These are phyloP conservation scores for Drosophila affinis DNA, from an alignment of 2,888 invertebrate species.

Conservation along the genomic window DNA sequence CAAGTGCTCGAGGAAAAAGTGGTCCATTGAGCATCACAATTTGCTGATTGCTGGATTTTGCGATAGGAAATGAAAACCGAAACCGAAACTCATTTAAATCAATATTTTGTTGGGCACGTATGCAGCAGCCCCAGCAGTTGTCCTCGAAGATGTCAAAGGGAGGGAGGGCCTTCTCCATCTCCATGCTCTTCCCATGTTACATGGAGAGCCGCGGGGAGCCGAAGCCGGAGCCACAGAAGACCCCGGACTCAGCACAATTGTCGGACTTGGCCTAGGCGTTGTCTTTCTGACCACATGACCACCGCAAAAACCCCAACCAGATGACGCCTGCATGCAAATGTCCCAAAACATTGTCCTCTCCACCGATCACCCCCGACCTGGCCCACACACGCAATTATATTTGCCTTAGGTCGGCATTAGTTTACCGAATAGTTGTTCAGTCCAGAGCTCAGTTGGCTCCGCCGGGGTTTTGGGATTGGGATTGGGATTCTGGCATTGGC, in stretches of 20 bases:
- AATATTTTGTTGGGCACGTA: slow-evolving; percentile 80
- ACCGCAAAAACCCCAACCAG: slow-evolving; percentile 72
- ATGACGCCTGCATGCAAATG: slow-evolving; percentile 77
- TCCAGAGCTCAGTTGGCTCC: slow-evolving; percentile 7
- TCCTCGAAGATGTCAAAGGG: slow-evolving; percentile 16
- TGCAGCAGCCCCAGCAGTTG: slow-evolving; percentile 50
- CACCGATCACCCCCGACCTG: neutral
- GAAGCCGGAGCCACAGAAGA: slow-evolving; percentile 33
- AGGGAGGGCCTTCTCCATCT: neutral
- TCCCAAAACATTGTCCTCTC: slow-evolving; percentile 65
- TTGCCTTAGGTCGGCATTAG: slow-evolving; percentile 79
- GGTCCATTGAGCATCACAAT: slow-evolving; percentile 77
- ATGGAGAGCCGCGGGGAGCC: neutral
- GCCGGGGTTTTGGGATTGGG: slow-evolving; percentile 4
- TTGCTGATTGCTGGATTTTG: slow-evolving; percentile 77
- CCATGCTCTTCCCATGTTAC: too few relatives aligned
- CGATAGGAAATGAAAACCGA: slow-evolving; percentile 79
- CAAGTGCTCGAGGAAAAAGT: slow-evolving; percentile 68
- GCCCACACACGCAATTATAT: slow-evolving; percentile 70
- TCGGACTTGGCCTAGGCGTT: slow-evolving; percentile 60
- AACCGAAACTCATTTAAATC: slow-evolving; percentile 80
- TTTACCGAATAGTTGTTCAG: neutral
- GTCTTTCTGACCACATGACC: slow-evolving; percentile 64
- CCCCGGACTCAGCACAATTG: slow-evolving; percentile 73
- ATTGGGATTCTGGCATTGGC: too few relatives aligned